Evolutionary conservation across 2,797 vertebrate genomes (phyloP).

Genomic region (Pristis pectinata): DNA sequence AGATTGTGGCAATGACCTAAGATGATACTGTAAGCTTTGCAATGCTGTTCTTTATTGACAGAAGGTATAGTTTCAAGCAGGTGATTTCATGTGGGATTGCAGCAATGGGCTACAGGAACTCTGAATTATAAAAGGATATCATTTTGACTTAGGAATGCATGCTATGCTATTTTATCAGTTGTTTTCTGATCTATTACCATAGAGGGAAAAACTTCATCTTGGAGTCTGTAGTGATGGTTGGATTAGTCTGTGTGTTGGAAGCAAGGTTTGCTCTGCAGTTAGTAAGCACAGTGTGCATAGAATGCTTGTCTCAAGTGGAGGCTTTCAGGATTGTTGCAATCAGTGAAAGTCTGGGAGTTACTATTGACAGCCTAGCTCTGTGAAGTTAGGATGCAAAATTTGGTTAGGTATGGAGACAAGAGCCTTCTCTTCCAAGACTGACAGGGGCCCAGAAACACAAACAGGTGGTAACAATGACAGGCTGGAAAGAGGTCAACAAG

Average conservation of each 20-base stretch:
- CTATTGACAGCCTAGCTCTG: not conserved
- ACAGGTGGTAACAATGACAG: too few species aligned
- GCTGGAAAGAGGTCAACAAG: too few species aligned
- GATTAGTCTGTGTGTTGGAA: not conserved
- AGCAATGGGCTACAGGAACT: not conserved
- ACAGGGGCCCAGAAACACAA: too few species aligned
- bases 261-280: not conserved
- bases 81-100: not conserved
- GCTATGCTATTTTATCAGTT: not conserved
- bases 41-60: not conserved
- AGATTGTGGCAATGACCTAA: not conserved
- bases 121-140: not conserved
- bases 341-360: not conserved
- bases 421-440: too few species aligned
- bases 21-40: too few species aligned
- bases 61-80: not conserved
- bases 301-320: not conserved
- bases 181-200: not conserved
- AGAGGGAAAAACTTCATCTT: not conserved
- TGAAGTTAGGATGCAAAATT: not conserved
- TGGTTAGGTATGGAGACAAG: too few species aligned
- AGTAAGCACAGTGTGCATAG: not conserved
- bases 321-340: not conserved
- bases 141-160: not conserved
- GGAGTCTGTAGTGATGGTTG: not conserved